Evolutionary conservation across 1,140 invertebrate genomes (phyloP), one percentile per base, ranked within the genome.

Genomic region (Palaemon carinicauda): DNA sequence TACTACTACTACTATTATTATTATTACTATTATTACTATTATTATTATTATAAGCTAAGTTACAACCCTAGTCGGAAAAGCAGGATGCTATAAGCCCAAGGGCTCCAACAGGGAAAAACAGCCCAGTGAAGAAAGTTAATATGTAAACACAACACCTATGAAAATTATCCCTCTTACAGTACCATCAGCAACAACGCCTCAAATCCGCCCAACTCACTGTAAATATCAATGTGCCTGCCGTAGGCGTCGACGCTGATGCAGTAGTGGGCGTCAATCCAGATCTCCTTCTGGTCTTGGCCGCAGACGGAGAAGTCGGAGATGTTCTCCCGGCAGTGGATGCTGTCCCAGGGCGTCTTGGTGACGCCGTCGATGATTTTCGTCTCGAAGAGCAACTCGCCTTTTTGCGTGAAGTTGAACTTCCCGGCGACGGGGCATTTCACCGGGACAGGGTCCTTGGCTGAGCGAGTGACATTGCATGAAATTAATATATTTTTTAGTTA

Each of bases 361-460:
- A 94, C 92, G 82, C 94, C 94, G 15, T 93, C 92, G 60, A 92
- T 90, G 82, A 94, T 93, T 81, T 93, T 89, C 0, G 93, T 93
- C 73, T 91, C 90, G 87, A 94, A 93, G 12, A 91, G 90, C 56
- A 92, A 90, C 52, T 92, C 91, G 3, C 91, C 92, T 89, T 92
- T 94, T 92, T 99, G 98, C 0, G 94, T 94, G 90, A 99, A 99
- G 91, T 95, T 96, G 90, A 97, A 99, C 92, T 98, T 98, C 12
- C 98, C 98, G 65, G 97, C 98, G 1, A 99, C 95, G 0, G 98
- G 98, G 92, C 98, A 99, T 74, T 96, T 94, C 10, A 99, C 95
- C 5, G 97, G 96, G 0, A 97, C 95, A 0, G 98, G 98, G 92
- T 98, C 95, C 91, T 96, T 96, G 33, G 97, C 97, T 96, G 90